A percentile compares a stretch with the other conserved stretches of the same genome.
Evolutionary conservation across 2,113 vertebrate genomes (phyloP).

Genomic region (Colinus virginianus): DNA sequence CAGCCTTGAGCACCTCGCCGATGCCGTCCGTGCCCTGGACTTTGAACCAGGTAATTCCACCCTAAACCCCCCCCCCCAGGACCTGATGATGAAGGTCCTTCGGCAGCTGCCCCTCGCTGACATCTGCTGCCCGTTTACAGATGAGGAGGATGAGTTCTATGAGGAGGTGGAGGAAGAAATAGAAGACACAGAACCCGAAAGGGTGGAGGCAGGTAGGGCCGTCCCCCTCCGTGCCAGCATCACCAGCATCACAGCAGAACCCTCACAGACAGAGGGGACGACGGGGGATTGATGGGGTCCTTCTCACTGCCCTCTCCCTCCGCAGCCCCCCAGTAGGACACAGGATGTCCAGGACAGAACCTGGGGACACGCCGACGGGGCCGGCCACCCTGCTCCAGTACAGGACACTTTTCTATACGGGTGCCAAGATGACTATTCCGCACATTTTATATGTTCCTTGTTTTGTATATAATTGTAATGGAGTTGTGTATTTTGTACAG

Average conservation of each 20-base stretch:
- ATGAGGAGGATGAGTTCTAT: conserved; percentile 76
- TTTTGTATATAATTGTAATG: conserved; percentile 82
- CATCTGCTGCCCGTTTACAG: neutral
- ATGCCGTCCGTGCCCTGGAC: conserved; percentile 83
- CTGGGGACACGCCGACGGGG: neutral
- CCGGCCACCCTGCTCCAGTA: neutral
- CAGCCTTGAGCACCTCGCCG: conserved; percentile 83
- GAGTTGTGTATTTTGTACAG: conserved; percentile 77
- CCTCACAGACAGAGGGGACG: neutral
- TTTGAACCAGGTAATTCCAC: conserved; percentile 79
- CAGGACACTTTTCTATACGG: conserved; percentile 73
- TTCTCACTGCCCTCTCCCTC: neutral
- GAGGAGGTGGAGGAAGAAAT: conserved; percentile 73
- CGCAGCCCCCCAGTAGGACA: conserved; percentile 57
- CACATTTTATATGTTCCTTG: conserved; percentile 75
- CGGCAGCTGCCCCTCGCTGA: neutral
- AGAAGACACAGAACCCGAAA: conserved; percentile 57
- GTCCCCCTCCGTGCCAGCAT: neutral
- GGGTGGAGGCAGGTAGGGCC: conserved; percentile 48
- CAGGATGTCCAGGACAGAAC: conserved; percentile 33
- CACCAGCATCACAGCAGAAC: neutral
- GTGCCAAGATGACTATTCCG: conserved; percentile 78
- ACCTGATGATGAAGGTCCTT: neutral
- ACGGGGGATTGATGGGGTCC: neutral
- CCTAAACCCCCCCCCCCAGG: neutral